Conservation (phyloP, 2,888 invertebrate species). For the Chaetoderma sp. region DNA sequence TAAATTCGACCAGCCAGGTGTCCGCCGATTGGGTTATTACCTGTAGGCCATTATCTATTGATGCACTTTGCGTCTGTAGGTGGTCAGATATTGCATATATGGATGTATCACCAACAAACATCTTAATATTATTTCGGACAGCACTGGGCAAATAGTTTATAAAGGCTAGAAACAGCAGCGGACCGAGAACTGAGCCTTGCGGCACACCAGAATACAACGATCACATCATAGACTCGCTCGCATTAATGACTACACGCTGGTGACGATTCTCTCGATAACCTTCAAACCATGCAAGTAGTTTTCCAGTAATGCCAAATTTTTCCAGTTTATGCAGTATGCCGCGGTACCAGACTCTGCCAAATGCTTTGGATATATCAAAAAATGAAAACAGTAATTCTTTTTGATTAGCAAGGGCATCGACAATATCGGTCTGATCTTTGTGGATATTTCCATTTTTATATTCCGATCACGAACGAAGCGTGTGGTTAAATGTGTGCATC, state of each 20-base stretch:
- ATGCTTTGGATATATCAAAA: not conserved
- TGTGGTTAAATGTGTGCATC: too few species aligned
- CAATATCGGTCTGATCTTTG: too few species aligned
- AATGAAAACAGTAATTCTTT: not conserved
- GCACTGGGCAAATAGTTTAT: not conserved
- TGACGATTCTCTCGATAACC: not conserved
- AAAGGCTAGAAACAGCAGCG: not conserved
- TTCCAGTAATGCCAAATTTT: too few species aligned
- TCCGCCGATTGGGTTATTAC: not conserved
- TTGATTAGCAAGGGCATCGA: not conserved
- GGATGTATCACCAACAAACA: not conserved
- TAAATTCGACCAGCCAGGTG: too few species aligned
- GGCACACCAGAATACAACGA: not conserved
- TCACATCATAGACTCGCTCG: not conserved
- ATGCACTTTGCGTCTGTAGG: not conserved
- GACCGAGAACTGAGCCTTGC: not conserved
- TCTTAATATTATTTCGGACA: not conserved
- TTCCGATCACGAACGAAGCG: too few species aligned
- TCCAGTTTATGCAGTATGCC: too few species aligned
- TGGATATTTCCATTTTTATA: too few species aligned
- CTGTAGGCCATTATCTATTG: not conserved
- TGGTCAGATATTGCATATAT: not conserved
- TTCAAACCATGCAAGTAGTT: not conserved
- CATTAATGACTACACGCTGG: not conserved
- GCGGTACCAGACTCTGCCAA: not conserved